Conservation (phyloP, 2,888 invertebrate genomes). For the Boloria selene region DNA sequence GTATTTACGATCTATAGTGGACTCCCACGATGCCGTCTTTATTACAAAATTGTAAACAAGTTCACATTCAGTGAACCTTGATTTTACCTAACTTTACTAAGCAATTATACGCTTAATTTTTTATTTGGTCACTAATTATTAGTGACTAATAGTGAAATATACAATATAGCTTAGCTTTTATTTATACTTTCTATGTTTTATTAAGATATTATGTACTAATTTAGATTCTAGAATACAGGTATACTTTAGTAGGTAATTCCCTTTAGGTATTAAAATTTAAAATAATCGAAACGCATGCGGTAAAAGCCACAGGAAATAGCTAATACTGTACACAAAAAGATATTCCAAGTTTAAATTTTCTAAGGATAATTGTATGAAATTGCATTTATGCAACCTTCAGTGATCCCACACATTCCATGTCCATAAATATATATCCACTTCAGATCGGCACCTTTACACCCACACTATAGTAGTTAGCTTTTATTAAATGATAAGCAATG, state of each 20-base stretch:
- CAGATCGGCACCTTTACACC: conserved; percentile 53
- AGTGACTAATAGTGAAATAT: no score
- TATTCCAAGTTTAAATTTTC: conserved; percentile 3
- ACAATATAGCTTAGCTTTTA: no score
- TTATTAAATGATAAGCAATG: conserved; percentile 24
- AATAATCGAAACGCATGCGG: no score
- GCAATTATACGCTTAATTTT: no score
- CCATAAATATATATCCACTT: conserved; percentile 44
- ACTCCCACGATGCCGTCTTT: conserved; percentile 50
- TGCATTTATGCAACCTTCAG: conserved; percentile 51
- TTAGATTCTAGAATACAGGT: no score
- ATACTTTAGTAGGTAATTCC: no score
- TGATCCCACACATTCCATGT: conserved; percentile 48
- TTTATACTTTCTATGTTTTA: no score
- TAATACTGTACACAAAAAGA: neutral
- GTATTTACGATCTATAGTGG: conserved; percentile 53
- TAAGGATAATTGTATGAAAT: conserved; percentile 9
- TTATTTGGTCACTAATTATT: no score
- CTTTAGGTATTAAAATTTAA: no score
- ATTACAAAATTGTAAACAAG: conserved; percentile 26
- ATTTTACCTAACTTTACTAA: neutral
- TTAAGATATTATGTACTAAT: no score
- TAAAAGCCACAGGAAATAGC: no score
- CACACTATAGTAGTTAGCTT: conserved; percentile 38
- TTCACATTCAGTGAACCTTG: neutral